Evolutionary conservation across 2,113 vertebrate species (phyloP).

Genomic region (Larimichthys polyactis): DNA sequence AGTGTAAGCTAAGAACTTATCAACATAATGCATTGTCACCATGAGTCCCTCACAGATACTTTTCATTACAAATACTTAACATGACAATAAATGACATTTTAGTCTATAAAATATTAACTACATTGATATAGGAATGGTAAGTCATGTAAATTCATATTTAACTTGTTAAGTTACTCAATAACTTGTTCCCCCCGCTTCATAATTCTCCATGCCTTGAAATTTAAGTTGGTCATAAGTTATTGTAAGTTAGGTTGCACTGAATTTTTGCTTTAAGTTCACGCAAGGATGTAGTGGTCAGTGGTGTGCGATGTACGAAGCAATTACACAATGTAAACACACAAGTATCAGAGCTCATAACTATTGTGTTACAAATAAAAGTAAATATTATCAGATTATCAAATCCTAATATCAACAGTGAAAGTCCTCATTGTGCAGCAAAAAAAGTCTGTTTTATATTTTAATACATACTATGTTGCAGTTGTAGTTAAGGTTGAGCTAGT

Average conservation of each 20-base stretch:
- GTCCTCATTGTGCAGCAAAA: neutral
- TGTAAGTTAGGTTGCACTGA: neutral
- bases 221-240: neutral
- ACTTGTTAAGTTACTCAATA: too few species aligned
- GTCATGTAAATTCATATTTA: neutral
- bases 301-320: neutral
- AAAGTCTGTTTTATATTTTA: neutral
- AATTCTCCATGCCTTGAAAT: neutral
- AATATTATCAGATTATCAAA: neutral
- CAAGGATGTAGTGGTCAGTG: neutral
- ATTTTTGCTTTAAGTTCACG: neutral
- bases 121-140: neutral
- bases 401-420: neutral
- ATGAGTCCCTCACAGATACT: neutral
- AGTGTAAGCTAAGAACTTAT: constrained; percentile 30
- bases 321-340: neutral
- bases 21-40: constrained; percentile 6
- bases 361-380: neutral
- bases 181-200: too few species aligned
- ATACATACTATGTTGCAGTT: neutral
- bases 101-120: neutral
- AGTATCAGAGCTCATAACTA: neutral
- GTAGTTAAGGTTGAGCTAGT: neutral
- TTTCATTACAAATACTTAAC: neutral
- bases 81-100: neutral